Evolutionary conservation across 2,888 invertebrate genomes (phyloP).

Genomic region (Eutolmus rufibarbis): DNA sequence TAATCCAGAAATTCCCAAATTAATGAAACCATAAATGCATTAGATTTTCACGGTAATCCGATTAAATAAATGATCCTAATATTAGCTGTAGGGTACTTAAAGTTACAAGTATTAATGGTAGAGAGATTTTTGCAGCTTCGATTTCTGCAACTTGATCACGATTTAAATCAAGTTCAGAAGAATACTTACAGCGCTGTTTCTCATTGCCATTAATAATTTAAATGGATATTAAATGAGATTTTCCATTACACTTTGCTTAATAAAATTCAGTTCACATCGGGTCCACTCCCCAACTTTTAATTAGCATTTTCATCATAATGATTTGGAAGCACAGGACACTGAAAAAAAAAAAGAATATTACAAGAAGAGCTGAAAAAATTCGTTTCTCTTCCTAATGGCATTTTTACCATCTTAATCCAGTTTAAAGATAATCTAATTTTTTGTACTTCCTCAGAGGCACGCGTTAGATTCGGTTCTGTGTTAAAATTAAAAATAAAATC

Average conservation of each 20-base stretch:
- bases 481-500: background rate
- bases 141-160: background rate
- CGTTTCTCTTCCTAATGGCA: background rate
- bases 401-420: background rate
- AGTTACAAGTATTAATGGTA: background rate
- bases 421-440: background rate
- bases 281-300: background rate
- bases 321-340: background rate
- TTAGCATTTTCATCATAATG: background rate
- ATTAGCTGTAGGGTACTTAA: background rate
- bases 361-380: background rate
- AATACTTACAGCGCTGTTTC: background rate
- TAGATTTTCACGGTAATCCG: background rate
- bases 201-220: background rate
- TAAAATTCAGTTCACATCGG: background rate
- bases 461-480: background rate
- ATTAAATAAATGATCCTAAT: background rate
- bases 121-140: background rate
- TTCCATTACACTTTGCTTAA: background rate
- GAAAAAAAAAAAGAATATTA: background rate
- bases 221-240: background rate
- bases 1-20: background rate
- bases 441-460: background rate
- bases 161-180: background rate
- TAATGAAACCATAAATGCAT: background rate